Conservation (phyloP, 2,797 vertebrate genomes). For the Anabas testudineus region DNA sequence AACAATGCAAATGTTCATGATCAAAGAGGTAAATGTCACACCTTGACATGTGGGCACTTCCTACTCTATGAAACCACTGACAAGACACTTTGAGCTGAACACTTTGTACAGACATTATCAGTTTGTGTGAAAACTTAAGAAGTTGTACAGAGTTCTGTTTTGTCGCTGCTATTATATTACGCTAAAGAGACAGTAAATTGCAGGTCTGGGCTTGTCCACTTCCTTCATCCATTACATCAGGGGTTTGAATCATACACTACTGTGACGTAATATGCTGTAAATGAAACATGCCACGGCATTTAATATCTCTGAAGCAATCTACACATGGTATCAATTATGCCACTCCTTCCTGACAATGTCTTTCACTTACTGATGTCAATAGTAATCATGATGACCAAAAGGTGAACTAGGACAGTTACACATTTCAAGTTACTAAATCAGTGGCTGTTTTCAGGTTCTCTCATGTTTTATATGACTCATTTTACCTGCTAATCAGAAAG, state of each 20-base stretch:
- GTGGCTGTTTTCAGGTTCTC: slow-evolving; percentile 11
- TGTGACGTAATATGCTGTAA: slow-evolving; percentile 20
- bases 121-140: background rate
- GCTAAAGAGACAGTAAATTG: background rate
- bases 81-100: background rate
- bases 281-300: slow-evolving; percentile 22
- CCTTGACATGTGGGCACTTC: slow-evolving; percentile 4
- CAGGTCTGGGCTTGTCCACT: slow-evolving; percentile 36
- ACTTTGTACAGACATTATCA: slow-evolving; percentile 1
- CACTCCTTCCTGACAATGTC: background rate
- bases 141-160: background rate
- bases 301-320: slow-evolving; percentile 8
- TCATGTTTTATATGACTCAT: background rate
- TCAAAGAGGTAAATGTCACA: slow-evolving; percentile 25
- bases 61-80: slow-evolving; percentile 14
- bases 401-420: background rate
- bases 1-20: slow-evolving; percentile 3
- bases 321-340: background rate
- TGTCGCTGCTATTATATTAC: background rate
- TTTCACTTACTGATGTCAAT: background rate
- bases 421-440: slow-evolving; percentile 1
- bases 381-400: background rate
- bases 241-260: background rate
- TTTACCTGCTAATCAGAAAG: background rate
- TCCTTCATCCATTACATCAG: slow-evolving; percentile 26